Percentiles rank a stretch among this genome's conserved stretches.
These are phyloP conservation scores for Leptarthrus brevirostris DNA, from an alignment of 2,888 invertebrate species.

Conservation along the genomic window DNA sequence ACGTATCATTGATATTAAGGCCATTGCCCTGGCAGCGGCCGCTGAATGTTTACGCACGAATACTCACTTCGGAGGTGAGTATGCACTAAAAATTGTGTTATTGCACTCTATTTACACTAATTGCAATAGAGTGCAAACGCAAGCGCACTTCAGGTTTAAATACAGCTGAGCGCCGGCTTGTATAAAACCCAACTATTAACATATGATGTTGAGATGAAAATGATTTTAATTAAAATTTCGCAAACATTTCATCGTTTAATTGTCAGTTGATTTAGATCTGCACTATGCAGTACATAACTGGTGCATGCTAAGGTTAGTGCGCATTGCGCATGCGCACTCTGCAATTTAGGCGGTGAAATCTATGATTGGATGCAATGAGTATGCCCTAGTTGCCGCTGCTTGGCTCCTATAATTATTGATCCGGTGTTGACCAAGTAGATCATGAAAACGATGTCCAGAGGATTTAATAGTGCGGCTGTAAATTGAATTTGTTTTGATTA, in stretches of 20 bases:
- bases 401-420: slow-evolving; percentile 27
- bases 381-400: slow-evolving; percentile 38
- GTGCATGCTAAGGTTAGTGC: background rate
- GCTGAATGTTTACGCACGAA: slow-evolving; percentile 48
- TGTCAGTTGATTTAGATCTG: slow-evolving; percentile 40
- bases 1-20: slow-evolving; percentile 35
- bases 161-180: too few relatives aligned
- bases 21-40: slow-evolving; percentile 50
- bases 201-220: background rate
- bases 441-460: slow-evolving; percentile 33
- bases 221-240: slow-evolving; percentile 45
- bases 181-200: background rate
- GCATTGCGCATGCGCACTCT: background rate
- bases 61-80: slow-evolving; percentile 18
- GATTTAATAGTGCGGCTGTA: slow-evolving; percentile 12
- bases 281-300: background rate
- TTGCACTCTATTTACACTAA: slow-evolving; percentile 17
- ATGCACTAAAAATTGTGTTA: background rate
- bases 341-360: slow-evolving; percentile 45
- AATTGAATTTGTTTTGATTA: slow-evolving; percentile 39
- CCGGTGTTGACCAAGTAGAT: slow-evolving; percentile 39
- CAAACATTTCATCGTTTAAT: slow-evolving; percentile 43
- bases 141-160: background rate
- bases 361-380: slow-evolving; percentile 46
- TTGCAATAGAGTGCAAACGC: background rate